Evolutionary conservation across 2,113 vertebrate genomes (phyloP).

Genomic region (Aphelocoma coerulescens): DNA sequence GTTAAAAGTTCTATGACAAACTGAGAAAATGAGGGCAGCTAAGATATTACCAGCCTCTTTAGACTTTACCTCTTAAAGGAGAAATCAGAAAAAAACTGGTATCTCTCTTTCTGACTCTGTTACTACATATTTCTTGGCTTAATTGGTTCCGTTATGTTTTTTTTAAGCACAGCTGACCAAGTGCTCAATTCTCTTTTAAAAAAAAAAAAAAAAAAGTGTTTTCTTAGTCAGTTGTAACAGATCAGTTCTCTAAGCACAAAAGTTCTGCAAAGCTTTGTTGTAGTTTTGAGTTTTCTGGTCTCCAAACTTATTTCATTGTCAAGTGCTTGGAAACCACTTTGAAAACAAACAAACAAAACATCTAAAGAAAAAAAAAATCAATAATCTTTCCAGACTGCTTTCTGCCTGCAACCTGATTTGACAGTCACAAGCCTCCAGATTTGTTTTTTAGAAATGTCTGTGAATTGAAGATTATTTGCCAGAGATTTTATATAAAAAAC

Average conservation of each 20-base stretch:
- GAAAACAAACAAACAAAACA: slow-evolving; percentile 28
- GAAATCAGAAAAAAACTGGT: not conserved
- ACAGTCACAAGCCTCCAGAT: not conserved
- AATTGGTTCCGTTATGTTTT: not conserved
- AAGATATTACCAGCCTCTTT: not conserved
- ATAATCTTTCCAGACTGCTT: not conserved
- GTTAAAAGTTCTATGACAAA: not conserved
- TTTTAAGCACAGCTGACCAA: not conserved
- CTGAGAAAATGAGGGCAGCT: not conserved
- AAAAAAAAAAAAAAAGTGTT: not conserved
- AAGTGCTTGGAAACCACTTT: slow-evolving; percentile 33
- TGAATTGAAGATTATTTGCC: not conserved
- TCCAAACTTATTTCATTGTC: not conserved
- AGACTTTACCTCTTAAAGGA: not conserved
- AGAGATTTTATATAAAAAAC: not conserved
- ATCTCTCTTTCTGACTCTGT: not conserved
- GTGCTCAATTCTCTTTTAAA: not conserved
- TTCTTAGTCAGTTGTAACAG: not conserved
- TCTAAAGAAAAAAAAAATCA: not conserved
- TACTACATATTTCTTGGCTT: not conserved
- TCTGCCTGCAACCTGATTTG: not conserved
- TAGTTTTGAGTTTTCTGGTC: not conserved
- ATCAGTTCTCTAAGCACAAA: not conserved
- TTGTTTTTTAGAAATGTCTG: not conserved
- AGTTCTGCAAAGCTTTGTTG: not conserved